phyloP scores from a whole-genome alignment of 2,797 vertebrate genomes.

The Clarias platycephalus region DNA sequence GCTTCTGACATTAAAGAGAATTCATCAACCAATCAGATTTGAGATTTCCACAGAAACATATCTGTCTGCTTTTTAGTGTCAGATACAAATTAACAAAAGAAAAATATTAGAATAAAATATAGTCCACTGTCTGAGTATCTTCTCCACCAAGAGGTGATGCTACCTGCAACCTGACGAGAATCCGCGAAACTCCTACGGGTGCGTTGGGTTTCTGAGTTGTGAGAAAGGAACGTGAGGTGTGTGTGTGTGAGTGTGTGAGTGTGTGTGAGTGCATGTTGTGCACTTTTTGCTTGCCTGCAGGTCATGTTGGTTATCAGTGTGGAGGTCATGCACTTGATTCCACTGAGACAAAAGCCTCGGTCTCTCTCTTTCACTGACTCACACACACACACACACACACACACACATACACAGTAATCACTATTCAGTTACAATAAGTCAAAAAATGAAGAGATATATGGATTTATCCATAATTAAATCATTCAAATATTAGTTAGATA shows the following conservation, averaged over 20 bases:
- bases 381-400: background rate
- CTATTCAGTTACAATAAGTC: background rate
- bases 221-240: background rate
- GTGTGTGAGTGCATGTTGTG: background rate
- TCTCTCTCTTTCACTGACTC: background rate
- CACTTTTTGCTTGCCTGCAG: slow-evolving; percentile 6
- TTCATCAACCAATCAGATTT: background rate
- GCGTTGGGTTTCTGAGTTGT: slow-evolving; percentile 20
- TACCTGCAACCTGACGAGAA: slow-evolving; percentile 16
- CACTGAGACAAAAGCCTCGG: slow-evolving; percentile 14
- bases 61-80: background rate
- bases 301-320: slow-evolving; percentile 21
- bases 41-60: background rate
- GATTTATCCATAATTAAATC: background rate
- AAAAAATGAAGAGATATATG: background rate
- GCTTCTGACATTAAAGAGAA: background rate
- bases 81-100: background rate
- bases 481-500: background rate
- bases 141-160: slow-evolving; percentile 17
- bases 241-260: slow-evolving; percentile 37
- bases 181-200: slow-evolving; percentile 21
- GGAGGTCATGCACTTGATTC: slow-evolving; percentile 29
- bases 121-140: background rate
- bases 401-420: background rate
- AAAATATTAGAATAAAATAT: background rate